phyloP scores from a whole-genome alignment of 2,797 vertebrate genomes.

The Crocidura indochinensis region DNA sequence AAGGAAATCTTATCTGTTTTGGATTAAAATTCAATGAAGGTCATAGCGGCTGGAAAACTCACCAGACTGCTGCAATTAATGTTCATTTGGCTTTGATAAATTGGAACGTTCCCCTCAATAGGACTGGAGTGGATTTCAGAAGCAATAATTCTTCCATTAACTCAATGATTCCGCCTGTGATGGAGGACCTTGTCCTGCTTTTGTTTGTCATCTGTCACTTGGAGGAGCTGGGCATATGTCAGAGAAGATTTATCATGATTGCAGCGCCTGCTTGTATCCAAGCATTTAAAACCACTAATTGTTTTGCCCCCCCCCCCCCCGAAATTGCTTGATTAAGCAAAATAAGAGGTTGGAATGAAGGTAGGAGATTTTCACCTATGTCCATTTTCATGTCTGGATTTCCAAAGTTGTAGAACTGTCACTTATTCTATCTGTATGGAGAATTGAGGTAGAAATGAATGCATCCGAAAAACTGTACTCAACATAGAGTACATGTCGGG shows the following conservation, averaged over 20 bases:
- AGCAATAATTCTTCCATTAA: conserved; percentile 93
- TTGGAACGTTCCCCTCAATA: conserved; percentile 91
- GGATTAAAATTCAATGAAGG: conserved; percentile 94
- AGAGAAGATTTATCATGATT: conserved; percentile 90
- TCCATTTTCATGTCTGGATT: conserved; percentile 11
- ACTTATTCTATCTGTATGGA: background rate
- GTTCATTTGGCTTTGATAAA: conserved; percentile 94
- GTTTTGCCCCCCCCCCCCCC: conserved; percentile 82
- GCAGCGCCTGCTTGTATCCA: conserved; percentile 86
- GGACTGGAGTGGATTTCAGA: conserved; percentile 91
- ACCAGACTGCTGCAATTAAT: conserved; percentile 93
- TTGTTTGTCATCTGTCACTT: conserved; percentile 93
- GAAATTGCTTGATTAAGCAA: conserved; percentile 89
- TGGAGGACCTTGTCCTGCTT: conserved; percentile 90
- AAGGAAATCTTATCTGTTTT: conserved; percentile 93
- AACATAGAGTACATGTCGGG: background rate
- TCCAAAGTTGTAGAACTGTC: background rate
- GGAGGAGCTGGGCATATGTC: conserved; percentile 91
- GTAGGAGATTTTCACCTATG: background rate
- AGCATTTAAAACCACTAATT: conserved; percentile 91
- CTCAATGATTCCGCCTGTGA: conserved; percentile 89
- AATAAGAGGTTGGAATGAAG: conserved; percentile 74
- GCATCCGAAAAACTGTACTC: background rate
- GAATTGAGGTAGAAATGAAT: background rate
- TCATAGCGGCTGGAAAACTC: conserved; percentile 92